Evolutionary conservation across 2,113 vertebrate genomes (phyloP).

Genomic region (Microtus richardsoni): DNA sequence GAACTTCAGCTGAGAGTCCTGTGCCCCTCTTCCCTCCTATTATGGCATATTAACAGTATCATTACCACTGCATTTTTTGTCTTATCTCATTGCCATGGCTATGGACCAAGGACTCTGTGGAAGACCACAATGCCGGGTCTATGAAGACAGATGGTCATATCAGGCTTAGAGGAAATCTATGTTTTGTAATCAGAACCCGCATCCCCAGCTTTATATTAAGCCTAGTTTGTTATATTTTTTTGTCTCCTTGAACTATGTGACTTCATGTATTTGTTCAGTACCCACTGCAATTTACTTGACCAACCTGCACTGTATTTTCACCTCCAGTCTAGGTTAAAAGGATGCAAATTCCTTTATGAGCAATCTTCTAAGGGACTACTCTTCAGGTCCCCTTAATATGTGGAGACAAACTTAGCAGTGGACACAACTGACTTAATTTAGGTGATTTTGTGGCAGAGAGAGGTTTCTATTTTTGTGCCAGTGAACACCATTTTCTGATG

Average conservation of each 20-base stretch:
- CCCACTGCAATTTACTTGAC: neutral
- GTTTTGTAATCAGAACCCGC: neutral
- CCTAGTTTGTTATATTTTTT: neutral
- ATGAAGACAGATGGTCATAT: neutral
- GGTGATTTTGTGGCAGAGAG: neutral
- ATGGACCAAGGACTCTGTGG: no score
- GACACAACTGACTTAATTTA: neutral
- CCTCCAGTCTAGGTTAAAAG: neutral
- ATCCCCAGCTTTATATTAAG: neutral
- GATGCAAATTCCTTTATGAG: neutral
- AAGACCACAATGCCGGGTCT: neutral
- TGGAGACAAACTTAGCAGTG: neutral
- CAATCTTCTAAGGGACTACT: neutral
- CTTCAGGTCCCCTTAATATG: neutral
- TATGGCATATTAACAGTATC: neutral
- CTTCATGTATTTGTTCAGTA: neutral
- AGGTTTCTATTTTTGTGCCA: neutral
- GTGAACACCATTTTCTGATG: neutral
- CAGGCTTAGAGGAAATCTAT: neutral
- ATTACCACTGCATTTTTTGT: neutral
- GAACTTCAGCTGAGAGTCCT: neutral
- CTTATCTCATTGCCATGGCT: neutral
- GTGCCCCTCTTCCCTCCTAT: neutral
- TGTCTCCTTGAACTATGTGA: neutral
- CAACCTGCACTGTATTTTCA: neutral